A percentile compares a stretch with the other conserved stretches of the same genome.
These are phyloP conservation scores for Stenolophus ochropezus DNA, from an alignment of 2,888 invertebrate genomes.

Conservation along the genomic window DNA sequence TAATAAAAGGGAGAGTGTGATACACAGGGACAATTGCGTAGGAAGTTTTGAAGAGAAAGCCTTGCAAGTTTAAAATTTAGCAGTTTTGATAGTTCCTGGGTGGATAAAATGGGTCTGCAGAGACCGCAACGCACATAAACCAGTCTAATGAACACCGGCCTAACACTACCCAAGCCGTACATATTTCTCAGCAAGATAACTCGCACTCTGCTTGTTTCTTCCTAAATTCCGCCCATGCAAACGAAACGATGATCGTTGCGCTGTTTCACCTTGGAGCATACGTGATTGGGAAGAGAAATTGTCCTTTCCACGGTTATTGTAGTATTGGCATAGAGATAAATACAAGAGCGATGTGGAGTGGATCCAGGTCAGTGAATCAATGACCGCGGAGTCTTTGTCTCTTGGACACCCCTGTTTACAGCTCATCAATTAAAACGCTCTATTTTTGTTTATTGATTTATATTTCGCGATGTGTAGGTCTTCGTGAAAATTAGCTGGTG, in stretches of 20 bases:
- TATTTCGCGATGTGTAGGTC: not conserved
- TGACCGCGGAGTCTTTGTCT: not conserved
- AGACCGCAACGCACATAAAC: not conserved
- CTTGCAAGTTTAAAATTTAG: conserved; percentile 25
- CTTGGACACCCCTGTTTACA: not conserved
- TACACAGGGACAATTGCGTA: not conserved
- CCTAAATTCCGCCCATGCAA: not conserved
- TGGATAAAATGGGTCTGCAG: not conserved
- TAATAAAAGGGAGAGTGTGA: not conserved
- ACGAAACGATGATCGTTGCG: too few species aligned
- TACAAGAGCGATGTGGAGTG: not conserved
- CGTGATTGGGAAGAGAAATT: not conserved
- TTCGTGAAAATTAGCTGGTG: conserved; percentile 12
- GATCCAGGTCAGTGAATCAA: not conserved
- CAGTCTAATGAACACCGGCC: not conserved
- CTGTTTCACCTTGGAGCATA: too few species aligned
- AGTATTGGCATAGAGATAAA: not conserved
- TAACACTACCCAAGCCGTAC: not conserved
- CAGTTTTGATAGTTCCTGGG: conserved; percentile 35
- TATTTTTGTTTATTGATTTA: conserved; percentile 16
- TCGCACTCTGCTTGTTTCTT: not conserved
- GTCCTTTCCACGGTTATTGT: not conserved
- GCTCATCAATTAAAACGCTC: not conserved
- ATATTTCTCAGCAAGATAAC: not conserved
- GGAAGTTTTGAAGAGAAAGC: not conserved